Evolutionary conservation across 1,140 invertebrate genomes (phyloP), one percentile per base, ranked within the genome.

Genomic region (Magallana angulata): DNA sequence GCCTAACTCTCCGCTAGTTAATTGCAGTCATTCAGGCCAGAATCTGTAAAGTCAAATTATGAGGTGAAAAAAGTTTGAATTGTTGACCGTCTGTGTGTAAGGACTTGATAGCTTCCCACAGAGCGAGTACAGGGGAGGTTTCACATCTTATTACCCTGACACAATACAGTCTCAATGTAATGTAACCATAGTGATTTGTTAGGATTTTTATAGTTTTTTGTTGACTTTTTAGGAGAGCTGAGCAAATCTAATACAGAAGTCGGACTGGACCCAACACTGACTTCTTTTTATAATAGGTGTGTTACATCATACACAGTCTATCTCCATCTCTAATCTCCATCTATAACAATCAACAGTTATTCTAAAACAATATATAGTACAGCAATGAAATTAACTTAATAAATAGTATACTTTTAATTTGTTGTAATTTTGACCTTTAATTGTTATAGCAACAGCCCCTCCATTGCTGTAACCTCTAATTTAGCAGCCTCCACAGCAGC

Each of bases 171-270:
- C 9, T 30, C 36, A 76, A 11, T 76, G 68, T 76, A 76, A 7
- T 24, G 68, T 76, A 76, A 76, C 68, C 68, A 76, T 76, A 76
- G 68, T 30, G 68, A 76, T 76, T 76, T 30, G 68, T 76, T 76
- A 2, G 7, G 36, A 76, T 76, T 76, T 18, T 30, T 76, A 48
- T 48, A 4, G 30, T 18, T 76, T 24, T 76, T 30, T 76, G 68
- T 76, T 30, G 24, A 30, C 24, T 36, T 76, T 76, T 18, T 12
- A 76, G 68, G 68, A 62, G 60, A 62, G 14, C 60, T 62, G 14
- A n/a, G 60, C 60, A 62, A 62, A 76, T 76, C 68, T 24, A 76
- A 76, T 30, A 76, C 24, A 30, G 68, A 76, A 76, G 68, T 76
- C 12, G 68, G 68, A 24, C 68, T 76, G 68, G 68, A 76, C 68